Evolutionary conservation across 1,140 invertebrate genomes (phyloP).

Genomic region (Drosophila pseudoobscura): DNA sequence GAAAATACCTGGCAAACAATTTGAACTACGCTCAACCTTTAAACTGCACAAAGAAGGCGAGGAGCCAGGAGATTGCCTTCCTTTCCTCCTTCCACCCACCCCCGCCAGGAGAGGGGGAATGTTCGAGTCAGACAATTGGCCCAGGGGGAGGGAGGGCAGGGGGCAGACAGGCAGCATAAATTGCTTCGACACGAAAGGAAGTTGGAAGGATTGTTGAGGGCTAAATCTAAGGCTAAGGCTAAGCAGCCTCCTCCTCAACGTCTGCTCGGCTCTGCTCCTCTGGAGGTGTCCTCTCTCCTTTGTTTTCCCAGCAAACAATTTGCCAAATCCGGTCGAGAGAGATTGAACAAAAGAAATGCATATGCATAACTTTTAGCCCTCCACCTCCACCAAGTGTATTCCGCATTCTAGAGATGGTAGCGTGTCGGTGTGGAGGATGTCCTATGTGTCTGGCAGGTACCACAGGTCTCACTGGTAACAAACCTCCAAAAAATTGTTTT

Average conservation of each 20-base stretch:
- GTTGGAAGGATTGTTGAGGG: constrained; percentile 34
- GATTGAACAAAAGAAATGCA: constrained; percentile 66
- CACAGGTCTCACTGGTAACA: no score
- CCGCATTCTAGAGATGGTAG: neutral
- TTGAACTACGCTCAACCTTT: constrained; percentile 75
- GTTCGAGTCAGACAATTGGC: constrained; percentile 62
- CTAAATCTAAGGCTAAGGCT: constrained; percentile 22
- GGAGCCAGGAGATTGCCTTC: constrained; percentile 27
- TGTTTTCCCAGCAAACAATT: constrained; percentile 73
- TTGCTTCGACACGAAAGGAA: constrained; percentile 48
- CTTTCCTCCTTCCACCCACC: no score
- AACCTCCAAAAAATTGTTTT: no score
- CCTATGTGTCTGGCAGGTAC: no score
- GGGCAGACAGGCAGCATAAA: constrained; percentile 69
- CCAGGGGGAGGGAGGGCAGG: constrained; percentile 4
- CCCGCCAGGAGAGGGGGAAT: neutral
- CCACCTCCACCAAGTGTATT: neutral
- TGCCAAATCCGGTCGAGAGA: constrained; percentile 61
- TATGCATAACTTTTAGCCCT: constrained; percentile 61
- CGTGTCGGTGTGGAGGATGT: no score
- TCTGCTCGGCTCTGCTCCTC: constrained; percentile 11
- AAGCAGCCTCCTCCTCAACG: constrained; percentile 32
- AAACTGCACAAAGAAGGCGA: constrained; percentile 52
- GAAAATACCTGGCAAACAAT: constrained; percentile 78
- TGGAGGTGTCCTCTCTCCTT: constrained; percentile 28